Conservation (phyloP, 2,113 vertebrate genomes). For the Camelus bactrianus region DNA sequence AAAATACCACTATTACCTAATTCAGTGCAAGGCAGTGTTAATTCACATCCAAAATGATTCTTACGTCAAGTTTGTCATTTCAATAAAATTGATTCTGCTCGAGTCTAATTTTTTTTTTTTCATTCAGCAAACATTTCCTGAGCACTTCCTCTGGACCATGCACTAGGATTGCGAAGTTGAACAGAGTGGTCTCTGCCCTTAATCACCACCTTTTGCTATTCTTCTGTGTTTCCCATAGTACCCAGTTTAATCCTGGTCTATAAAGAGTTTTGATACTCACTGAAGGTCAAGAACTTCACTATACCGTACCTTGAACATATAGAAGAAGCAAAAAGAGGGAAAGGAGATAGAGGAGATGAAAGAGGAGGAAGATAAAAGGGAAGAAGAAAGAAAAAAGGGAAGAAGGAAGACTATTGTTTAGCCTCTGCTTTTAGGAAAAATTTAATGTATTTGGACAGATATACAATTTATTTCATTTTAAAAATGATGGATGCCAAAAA, state of each 20-base stretch:
- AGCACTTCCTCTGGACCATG: background rate
- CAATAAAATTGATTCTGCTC: background rate
- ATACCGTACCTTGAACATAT: fast-evolving
- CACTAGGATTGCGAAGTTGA: background rate
- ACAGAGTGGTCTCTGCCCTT: background rate
- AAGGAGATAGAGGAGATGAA: background rate
- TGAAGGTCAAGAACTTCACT: background rate
- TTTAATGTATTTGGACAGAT: background rate
- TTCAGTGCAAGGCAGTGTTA: background rate
- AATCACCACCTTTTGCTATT: background rate
- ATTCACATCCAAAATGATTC: slow-evolving; percentile 33
- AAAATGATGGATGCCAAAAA: background rate
- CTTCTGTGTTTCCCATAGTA: background rate
- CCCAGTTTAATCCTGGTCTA: background rate
- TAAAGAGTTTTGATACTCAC: background rate
- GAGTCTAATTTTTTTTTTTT: background rate
- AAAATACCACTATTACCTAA: slow-evolving; percentile 52
- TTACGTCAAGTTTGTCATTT: slow-evolving; percentile 36
- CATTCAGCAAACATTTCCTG: slow-evolving; percentile 31
- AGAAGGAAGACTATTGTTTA: background rate
- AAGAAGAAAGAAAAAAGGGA: background rate
- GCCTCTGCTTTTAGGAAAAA: background rate
- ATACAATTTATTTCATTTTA: background rate
- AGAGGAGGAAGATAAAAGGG: background rate
- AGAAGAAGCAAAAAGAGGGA: background rate